These are phyloP conservation scores for Calosoma granatense DNA, from an alignment of 1,140 invertebrate species.

Conservation along the genomic window DNA sequence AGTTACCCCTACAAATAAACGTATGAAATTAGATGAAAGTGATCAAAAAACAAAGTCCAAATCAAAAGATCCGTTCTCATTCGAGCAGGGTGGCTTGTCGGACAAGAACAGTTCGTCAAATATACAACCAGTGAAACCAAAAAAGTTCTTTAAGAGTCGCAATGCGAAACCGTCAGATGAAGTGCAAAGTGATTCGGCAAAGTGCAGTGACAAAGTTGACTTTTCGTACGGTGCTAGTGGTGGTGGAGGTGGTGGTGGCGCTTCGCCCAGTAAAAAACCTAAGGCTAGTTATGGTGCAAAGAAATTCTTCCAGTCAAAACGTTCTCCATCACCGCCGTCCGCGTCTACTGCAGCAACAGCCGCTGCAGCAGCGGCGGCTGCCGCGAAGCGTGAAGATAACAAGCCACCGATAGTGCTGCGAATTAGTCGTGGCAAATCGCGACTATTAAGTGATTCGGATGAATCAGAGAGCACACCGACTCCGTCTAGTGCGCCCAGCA, in stretches of 20 bases:
- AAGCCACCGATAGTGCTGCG: constrained; percentile 57
- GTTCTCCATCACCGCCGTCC: constrained; percentile 1
- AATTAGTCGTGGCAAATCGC: constrained; percentile 54
- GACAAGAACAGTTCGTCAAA: constrained; percentile 12
- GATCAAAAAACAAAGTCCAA: not conserved
- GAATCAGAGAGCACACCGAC: constrained; percentile 30
- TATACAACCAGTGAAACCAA: constrained; percentile 51
- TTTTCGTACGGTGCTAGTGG: constrained; percentile 12
- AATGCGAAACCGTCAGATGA: constrained; percentile 47
- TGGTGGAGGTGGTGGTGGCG: constrained; percentile 18
- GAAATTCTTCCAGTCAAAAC: constrained; percentile 6
- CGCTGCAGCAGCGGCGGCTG: constrained; percentile 23
- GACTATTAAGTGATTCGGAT: constrained; percentile 38
- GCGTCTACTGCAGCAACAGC: constrained; percentile 23
- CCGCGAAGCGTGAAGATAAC: constrained; percentile 33
- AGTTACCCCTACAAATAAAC: not conserved
- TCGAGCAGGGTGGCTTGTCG: constrained; percentile 11
- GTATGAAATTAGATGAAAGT: not conserved
- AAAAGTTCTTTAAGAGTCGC: constrained; percentile 85
- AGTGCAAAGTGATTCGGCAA: constrained; percentile 18
- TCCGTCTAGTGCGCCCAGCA: constrained; percentile 26
- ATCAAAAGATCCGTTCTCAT: constrained; percentile 13
- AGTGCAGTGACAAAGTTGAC: not conserved
- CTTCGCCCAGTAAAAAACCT: constrained; percentile 21
- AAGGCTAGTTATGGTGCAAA: not conserved